A percentile compares a stretch with the other conserved stretches of the same genome.
Conservation (phyloP, 2,888 invertebrate genomes). For the Aphodius granarius region DNA sequence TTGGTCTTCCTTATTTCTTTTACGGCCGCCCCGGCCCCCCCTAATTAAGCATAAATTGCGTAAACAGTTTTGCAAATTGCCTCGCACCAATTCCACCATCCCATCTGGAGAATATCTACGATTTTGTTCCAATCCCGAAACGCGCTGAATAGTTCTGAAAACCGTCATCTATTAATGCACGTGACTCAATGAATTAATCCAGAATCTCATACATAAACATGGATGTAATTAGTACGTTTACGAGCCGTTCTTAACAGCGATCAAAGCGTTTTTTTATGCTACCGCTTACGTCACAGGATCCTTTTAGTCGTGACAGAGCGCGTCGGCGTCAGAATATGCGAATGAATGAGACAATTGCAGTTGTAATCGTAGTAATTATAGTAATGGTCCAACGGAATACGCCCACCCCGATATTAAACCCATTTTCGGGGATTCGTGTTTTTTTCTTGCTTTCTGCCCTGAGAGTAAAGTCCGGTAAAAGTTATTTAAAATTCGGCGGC, state of each 20-base stretch:
- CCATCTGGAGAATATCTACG: not conserved
- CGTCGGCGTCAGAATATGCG: not conserved
- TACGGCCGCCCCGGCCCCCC: constrained; percentile 19
- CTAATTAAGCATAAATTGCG: constrained; percentile 26
- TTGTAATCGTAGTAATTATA: constrained; percentile 1
- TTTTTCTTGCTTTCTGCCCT: not conserved
- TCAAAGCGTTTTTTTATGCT: not conserved
- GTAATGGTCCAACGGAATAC: not conserved
- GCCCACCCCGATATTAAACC: not conserved
- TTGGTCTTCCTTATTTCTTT: constrained; percentile 27
- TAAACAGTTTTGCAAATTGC: constrained; percentile 15
- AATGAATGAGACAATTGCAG: constrained; percentile 12
- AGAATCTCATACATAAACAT: not conserved
- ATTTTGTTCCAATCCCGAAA: not conserved
- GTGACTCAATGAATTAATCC: not conserved
- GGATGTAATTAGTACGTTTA: not conserved
- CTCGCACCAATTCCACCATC: not conserved
- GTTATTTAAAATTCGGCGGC: constrained; percentile 12
- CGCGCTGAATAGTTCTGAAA: not conserved
- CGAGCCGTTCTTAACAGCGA: not conserved
- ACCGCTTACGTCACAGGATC: not conserved
- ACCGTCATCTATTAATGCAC: not conserved
- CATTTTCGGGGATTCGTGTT: constrained; percentile 7
- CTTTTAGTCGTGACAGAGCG: constrained; percentile 13
- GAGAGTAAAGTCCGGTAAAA: constrained; percentile 6